Evolutionary conservation across 2,113 vertebrate species (phyloP).

Genomic region (Gambusia holbrooki): DNA sequence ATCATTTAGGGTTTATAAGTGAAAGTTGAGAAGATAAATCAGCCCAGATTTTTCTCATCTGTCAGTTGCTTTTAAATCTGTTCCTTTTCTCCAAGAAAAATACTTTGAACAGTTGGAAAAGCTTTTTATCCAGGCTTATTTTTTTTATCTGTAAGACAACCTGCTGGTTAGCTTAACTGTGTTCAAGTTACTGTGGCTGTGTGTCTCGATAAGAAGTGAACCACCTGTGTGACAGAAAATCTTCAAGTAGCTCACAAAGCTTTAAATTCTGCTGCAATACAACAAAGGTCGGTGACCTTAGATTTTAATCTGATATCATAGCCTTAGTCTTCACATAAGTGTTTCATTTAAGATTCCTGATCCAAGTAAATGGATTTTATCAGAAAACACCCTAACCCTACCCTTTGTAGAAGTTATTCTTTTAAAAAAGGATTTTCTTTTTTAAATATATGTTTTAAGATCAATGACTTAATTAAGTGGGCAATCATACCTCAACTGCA

Average conservation of each 20-base stretch:
- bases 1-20: not conserved
- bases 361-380: not conserved
- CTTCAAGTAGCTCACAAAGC: not conserved
- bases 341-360: not conserved
- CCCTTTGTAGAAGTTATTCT: no score
- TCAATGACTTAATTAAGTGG: not conserved
- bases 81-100: not conserved
- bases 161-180: not conserved
- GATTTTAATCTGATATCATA: not conserved
- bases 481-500: constrained; percentile 89
- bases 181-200: not conserved
- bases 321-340: not conserved
- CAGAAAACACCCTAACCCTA: not conserved
- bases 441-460: not conserved
- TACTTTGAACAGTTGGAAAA: not conserved
- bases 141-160: not conserved
- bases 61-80: not conserved
- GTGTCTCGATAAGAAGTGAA: not conserved
- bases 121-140: not conserved
- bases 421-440: no score
- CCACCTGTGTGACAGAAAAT: not conserved
- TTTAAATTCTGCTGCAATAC: not conserved
- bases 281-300: not conserved
- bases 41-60: not conserved
- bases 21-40: not conserved